phyloP scores from a whole-genome alignment of 2,888 invertebrate species.

The Hoplodrina ambigua region DNA sequence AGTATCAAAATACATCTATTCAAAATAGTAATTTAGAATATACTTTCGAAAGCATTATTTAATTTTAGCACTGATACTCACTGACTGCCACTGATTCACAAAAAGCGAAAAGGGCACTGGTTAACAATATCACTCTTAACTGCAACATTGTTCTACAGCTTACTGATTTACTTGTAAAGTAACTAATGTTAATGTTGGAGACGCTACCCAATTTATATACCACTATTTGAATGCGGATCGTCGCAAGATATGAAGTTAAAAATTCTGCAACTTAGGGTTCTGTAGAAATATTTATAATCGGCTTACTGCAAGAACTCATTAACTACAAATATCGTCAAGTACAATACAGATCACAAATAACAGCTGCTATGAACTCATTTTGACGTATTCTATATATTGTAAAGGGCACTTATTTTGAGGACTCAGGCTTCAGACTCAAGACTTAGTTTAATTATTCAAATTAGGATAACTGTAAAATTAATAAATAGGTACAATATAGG shows the following conservation, averaged over 20 bases:
- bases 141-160: slow-evolving; percentile 36
- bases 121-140: slow-evolving; percentile 27
- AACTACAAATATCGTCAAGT: too few relatives aligned
- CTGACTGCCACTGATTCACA: slow-evolving; percentile 39
- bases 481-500: too few relatives aligned
- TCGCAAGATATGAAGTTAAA: neutral
- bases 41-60: neutral
- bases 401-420: too few relatives aligned
- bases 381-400: too few relatives aligned
- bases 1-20: neutral
- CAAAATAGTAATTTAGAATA: neutral
- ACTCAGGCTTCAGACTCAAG: too few relatives aligned
- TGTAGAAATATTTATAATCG: neutral
- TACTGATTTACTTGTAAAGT: neutral
- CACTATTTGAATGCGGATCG: slow-evolving; percentile 7
- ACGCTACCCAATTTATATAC: slow-evolving; percentile 37
- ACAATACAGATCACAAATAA: too few relatives aligned
- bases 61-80: slow-evolving; percentile 19
- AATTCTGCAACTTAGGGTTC: slow-evolving; percentile 1
- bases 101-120: slow-evolving; percentile 35
- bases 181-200: slow-evolving; percentile 20
- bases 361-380: too few relatives aligned
- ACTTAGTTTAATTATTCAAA: too few relatives aligned
- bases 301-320: too few relatives aligned
- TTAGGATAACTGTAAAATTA: too few relatives aligned